Evolutionary conservation across 2,797 vertebrate species (phyloP), one percentile per base, ranked within the genome.

Genomic region (Spatula clypeata): DNA sequence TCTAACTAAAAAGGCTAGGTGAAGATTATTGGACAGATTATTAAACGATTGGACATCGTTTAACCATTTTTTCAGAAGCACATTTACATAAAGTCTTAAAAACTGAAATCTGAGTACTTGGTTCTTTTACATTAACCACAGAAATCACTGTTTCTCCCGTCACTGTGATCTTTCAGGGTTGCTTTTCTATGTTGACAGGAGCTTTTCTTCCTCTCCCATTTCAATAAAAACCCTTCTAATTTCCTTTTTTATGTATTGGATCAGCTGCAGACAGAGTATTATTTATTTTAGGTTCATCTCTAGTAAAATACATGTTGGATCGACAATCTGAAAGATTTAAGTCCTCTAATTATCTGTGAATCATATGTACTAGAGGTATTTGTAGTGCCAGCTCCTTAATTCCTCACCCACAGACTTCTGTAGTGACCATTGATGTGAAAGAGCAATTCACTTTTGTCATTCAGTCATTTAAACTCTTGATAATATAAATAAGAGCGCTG

Each of bases 251-350:
- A 51, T 1, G 0, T n/a, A 32, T 0, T 26, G 27, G 44, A 47
- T 74, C 29, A 44, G 20, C 53, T 82, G 32, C 45, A 80, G 11
- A 34, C 38, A 76, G 47, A 85, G 82, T 76, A 12, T 54, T 54
- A 17, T 6, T 86, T 89, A 32, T n/a, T 84, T 92, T 67, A 75
- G 73, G 47, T 57, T 62, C 29, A 40, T 54, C n/a, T 73, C 31
- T 16, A 32, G 21, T 91, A 54, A 88, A 80, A 86, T 69, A 49
- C 10, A 2, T 38, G 65, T 82, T 6, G 1, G 17, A 32, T n/a
- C n/a, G 17, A n/a, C n/a, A 53, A 4, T 6, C 45, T 54, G 20
- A 0, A 0, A 29, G 26, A 13, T 2, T 88, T 61, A 91, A 83
- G 42, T 69, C 31, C 40, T 85, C 15, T 42, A 47, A 51, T 86